These are phyloP conservation scores for Aythya baeri DNA, from an alignment of 2,113 vertebrate species.

Conservation along the genomic window DNA sequence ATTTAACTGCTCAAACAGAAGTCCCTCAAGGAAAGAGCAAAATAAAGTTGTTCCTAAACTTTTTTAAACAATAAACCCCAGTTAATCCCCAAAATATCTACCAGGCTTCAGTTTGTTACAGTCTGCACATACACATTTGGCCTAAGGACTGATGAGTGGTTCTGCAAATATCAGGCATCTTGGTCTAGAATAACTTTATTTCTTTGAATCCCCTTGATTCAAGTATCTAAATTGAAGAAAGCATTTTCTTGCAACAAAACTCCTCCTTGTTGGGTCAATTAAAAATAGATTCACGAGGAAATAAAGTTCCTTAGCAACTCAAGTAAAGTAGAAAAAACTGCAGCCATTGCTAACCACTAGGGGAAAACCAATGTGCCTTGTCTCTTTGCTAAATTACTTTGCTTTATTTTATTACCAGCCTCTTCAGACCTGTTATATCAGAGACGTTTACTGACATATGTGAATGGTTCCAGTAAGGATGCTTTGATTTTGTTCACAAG, in stretches of 20 bases:
- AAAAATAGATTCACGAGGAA: constrained; percentile 40
- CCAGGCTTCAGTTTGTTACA: neutral
- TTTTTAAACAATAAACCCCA: neutral
- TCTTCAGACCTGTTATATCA: neutral
- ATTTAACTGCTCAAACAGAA: neutral
- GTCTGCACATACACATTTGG: neutral
- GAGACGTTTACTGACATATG: neutral
- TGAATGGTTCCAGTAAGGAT: neutral
- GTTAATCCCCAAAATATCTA: neutral
- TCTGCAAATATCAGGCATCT: neutral
- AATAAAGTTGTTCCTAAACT: neutral
- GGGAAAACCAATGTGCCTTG: neutral
- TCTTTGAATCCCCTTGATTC: neutral
- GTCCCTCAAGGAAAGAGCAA: neutral
- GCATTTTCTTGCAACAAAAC: neutral
- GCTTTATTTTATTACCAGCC: constrained; percentile 19
- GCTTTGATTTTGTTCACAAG: neutral
- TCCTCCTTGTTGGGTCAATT: neutral
- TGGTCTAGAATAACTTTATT: neutral
- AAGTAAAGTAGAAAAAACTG: neutral
- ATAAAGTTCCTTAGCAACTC: constrained; percentile 29
- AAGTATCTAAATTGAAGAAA: neutral
- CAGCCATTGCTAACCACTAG: neutral
- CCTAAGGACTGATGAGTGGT: neutral
- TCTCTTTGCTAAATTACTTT: constrained; percentile 11